Conservation (phyloP, 2,888 invertebrate species). For the Ditula angustiorana region DNA sequence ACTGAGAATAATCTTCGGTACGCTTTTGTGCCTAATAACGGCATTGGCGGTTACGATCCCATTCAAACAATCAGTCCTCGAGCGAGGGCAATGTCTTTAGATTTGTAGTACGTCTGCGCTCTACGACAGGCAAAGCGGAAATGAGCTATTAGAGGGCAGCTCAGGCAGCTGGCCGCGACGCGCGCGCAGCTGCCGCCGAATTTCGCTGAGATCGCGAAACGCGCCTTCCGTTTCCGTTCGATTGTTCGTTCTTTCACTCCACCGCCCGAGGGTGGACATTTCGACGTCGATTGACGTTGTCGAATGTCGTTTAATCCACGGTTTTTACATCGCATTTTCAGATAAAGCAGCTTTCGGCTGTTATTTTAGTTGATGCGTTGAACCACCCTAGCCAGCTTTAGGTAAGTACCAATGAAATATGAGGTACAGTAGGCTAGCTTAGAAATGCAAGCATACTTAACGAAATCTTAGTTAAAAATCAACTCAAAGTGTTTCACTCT, state of each 20-base stretch:
- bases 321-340: slow-evolving; percentile 41
- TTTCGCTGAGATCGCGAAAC: slow-evolving; percentile 83
- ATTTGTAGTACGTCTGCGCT: slow-evolving; percentile 49
- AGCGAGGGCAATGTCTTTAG: slow-evolving; percentile 35
- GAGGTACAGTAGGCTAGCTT: too few relatives aligned
- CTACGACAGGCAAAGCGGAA: slow-evolving; percentile 71
- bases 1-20: too few relatives aligned
- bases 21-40: slow-evolving; percentile 13
- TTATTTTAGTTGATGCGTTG: background rate
- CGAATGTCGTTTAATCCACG: slow-evolving; percentile 52
- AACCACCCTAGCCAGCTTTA: too few relatives aligned
- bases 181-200: slow-evolving; percentile 80
- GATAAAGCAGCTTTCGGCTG: background rate
- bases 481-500: too few relatives aligned
- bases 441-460: too few relatives aligned
- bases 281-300: slow-evolving; percentile 55
- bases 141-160: slow-evolving; percentile 79
- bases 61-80: slow-evolving; percentile 36
- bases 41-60: slow-evolving; percentile 11
- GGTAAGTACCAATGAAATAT: too few relatives aligned
- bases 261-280: slow-evolving; percentile 69
- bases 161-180: slow-evolving; percentile 60
- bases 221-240: slow-evolving; percentile 83
- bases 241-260: slow-evolving; percentile 68
- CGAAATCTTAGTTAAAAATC: too few relatives aligned